Evolutionary conservation across 2,797 vertebrate genomes (phyloP).

Genomic region (Coracias cyanogaster): DNA sequence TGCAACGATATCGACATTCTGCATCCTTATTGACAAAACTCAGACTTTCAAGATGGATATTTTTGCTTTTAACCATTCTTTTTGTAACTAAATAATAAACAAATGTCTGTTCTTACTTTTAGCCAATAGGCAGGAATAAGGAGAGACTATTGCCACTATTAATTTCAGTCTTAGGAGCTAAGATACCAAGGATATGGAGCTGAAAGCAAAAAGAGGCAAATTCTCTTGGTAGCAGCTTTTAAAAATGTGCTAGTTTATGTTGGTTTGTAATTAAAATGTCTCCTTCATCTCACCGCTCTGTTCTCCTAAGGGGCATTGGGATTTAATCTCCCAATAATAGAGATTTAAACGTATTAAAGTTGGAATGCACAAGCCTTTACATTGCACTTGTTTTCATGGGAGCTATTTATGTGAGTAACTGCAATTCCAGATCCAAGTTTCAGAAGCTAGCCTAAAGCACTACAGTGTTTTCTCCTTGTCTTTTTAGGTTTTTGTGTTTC

Average conservation of each 20-base stretch:
- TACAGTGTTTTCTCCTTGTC: background rate
- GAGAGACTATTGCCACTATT: background rate
- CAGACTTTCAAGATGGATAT: background rate
- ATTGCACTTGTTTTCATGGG: background rate
- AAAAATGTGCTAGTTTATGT: background rate
- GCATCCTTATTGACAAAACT: background rate
- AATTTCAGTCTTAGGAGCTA: background rate
- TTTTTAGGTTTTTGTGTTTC: background rate
- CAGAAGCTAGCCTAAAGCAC: background rate
- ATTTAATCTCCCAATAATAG: background rate
- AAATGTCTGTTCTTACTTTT: background rate
- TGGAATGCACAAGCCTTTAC: background rate
- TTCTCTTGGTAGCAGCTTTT: background rate
- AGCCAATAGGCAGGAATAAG: background rate
- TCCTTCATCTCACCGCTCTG: background rate
- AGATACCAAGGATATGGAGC: background rate
- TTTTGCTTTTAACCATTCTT: background rate
- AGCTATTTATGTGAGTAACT: background rate
- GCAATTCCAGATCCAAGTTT: background rate
- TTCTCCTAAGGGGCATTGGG: background rate
- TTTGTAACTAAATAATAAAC: background rate
- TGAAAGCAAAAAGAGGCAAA: background rate
- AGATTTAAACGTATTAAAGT: slow-evolving; percentile 27
- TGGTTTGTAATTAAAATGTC: slow-evolving; percentile 12
- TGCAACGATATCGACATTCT: background rate